These are phyloP conservation scores for Drosophila melanocephala DNA, from an alignment of 2,888 invertebrate genomes.

Conservation along the genomic window DNA sequence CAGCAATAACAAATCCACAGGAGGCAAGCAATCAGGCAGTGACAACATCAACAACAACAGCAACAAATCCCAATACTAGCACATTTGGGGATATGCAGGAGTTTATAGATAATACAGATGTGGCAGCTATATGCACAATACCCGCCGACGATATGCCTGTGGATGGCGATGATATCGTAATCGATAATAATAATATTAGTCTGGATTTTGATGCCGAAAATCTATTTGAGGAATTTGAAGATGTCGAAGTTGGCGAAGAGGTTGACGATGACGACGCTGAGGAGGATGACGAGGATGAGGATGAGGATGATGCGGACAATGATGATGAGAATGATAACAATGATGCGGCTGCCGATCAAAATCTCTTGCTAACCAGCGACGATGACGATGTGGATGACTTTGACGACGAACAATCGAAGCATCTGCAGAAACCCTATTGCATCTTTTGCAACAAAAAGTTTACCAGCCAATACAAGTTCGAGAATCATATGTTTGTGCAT, in stretches of 20 bases:
- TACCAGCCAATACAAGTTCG: slow-evolving; percentile 81
- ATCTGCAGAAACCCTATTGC: slow-evolving; percentile 74
- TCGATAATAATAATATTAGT: slow-evolving; percentile 82
- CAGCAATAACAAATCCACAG: neutral
- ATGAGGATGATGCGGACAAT: slow-evolving; percentile 73
- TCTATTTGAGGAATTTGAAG: slow-evolving; percentile 79
- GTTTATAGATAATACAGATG: slow-evolving; percentile 65
- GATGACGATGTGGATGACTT: slow-evolving; percentile 77
- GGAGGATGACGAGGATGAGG: slow-evolving; percentile 72
- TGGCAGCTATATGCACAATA: slow-evolving; percentile 74
- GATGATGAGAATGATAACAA: slow-evolving; percentile 82
- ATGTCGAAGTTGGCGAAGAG: slow-evolving; percentile 65
- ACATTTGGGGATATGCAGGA: slow-evolving; percentile 73
- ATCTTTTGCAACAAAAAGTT: slow-evolving; percentile 76
- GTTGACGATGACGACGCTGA: slow-evolving; percentile 70
- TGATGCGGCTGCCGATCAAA: slow-evolving; percentile 73
- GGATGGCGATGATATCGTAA: slow-evolving; percentile 81
- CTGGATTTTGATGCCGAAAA: slow-evolving; percentile 81
- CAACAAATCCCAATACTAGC: slow-evolving; percentile 29
- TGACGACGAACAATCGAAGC: slow-evolving; percentile 70
- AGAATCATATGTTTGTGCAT: slow-evolving; percentile 83
- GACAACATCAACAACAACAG: slow-evolving; percentile 7
- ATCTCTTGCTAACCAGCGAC: slow-evolving; percentile 74
- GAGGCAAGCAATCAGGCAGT: slow-evolving; percentile 6
- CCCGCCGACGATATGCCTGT: slow-evolving; percentile 82